phyloP scores from a whole-genome alignment of 2,113 vertebrate species.

The Rana temporaria region DNA sequence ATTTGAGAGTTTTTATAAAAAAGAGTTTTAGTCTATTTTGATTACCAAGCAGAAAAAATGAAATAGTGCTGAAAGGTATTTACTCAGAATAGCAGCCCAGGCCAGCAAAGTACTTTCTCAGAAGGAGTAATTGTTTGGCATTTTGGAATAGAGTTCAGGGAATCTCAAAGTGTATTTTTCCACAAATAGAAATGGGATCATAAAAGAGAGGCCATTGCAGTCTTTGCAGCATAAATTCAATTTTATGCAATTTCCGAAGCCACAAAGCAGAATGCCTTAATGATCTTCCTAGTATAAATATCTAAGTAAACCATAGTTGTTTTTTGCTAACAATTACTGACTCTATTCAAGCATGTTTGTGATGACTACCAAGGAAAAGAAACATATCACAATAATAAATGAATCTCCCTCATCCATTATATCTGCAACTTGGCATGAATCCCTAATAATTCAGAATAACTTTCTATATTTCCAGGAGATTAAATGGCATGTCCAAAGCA shows the following conservation, averaged over 20 bases:
- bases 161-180: slow-evolving; percentile 5
- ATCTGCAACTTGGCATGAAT: neutral
- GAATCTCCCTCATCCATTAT: neutral
- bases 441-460: too few relatives aligned
- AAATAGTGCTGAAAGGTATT: neutral
- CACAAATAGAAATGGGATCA: neutral
- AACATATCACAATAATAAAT: neutral
- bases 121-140: slow-evolving; percentile 25
- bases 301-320: neutral
- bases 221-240: slow-evolving; percentile 2
- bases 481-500: too few relatives aligned
- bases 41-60: slow-evolving; percentile 9
- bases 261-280: neutral
- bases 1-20: neutral
- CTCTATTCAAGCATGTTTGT: neutral
- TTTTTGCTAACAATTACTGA: neutral
- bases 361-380: neutral
- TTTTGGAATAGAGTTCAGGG: neutral
- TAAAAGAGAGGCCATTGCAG: neutral
- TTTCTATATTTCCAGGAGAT: too few relatives aligned
- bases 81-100: neutral
- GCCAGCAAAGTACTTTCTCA: slow-evolving; percentile 11
- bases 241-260: neutral
- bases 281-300: neutral
- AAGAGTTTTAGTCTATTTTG: slow-evolving; percentile 8